Percentiles rank a stretch among this genome's conserved stretches.
phyloP scores from a whole-genome alignment of 2,888 invertebrate species.

The Scaeva pyrastri region DNA sequence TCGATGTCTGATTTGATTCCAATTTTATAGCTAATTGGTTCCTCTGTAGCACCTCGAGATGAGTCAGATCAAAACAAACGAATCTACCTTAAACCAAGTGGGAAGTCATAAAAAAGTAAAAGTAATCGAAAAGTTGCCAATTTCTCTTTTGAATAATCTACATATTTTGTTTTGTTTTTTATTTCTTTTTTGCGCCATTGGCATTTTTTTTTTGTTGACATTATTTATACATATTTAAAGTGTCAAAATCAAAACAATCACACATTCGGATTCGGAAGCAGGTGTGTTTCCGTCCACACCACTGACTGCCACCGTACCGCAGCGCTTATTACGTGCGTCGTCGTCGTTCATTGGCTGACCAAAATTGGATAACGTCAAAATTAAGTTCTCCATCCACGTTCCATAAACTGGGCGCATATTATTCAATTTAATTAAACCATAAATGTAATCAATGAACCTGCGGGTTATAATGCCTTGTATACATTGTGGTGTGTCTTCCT shows the following conservation, averaged over 20 bases:
- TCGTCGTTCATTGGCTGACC: neutral
- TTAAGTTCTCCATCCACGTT: constrained; percentile 50
- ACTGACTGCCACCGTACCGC: neutral
- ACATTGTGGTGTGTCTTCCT: neutral
- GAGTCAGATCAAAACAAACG: constrained; percentile 20
- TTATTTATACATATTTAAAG: constrained; percentile 7
- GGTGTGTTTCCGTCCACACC: constrained; percentile 49
- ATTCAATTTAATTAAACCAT: constrained; percentile 71
- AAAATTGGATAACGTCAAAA: constrained; percentile 38
- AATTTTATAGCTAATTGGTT: neutral
- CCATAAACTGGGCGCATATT: constrained; percentile 45
- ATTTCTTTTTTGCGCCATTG: constrained; percentile 30
- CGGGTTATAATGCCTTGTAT: constrained; percentile 8
- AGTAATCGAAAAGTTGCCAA: constrained; percentile 36
- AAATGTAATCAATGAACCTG: constrained; percentile 63
- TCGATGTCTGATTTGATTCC: too few relatives aligned
- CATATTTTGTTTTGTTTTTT: constrained; percentile 3
- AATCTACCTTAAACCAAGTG: neutral
- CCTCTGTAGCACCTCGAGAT: neutral
- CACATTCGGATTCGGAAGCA: constrained; percentile 25
- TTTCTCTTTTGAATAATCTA: constrained; percentile 60
- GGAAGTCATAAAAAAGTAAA: constrained; percentile 51
- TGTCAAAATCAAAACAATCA: constrained; percentile 47
- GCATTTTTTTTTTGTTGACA: neutral
- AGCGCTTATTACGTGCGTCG: too few relatives aligned